These are phyloP conservation scores for Chrysolina haemoptera DNA, from an alignment of 2,888 invertebrate genomes.

Conservation along the genomic window DNA sequence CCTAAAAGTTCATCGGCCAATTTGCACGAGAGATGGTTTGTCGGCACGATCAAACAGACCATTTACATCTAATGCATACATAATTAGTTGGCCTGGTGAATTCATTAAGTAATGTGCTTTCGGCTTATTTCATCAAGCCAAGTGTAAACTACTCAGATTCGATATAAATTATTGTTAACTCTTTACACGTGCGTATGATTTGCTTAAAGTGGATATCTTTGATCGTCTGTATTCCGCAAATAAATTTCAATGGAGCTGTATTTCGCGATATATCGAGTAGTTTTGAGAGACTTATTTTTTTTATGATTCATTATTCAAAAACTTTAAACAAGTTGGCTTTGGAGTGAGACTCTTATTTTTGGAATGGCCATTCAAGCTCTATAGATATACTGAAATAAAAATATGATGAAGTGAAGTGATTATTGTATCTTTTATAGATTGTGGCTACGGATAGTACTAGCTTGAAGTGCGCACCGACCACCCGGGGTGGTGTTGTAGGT, in stretches of 20 bases:
- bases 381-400: no score
- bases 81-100: constrained; percentile 8
- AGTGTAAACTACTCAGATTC: constrained; percentile 12
- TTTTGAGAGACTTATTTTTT: not conserved
- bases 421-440: no score
- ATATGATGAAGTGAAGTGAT: no score
- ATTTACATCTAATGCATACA: constrained; percentile 16
- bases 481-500: no score
- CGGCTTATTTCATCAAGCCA: constrained; percentile 1
- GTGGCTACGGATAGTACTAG: no score
- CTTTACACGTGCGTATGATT: constrained; percentile 13
- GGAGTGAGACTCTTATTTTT: no score
- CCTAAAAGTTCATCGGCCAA: not conserved
- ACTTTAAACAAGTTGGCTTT: no score
- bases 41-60: constrained; percentile 4
- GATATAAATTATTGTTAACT: constrained; percentile 12
- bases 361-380: no score
- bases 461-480: no score
- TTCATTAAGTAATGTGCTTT: constrained; percentile 13
- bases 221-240: not conserved
- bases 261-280: not conserved
- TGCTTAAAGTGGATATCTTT: not conserved
- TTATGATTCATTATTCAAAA: not conserved
- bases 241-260: not conserved
- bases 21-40: not conserved